Evolutionary conservation across 1,140 invertebrate species (phyloP), one percentile per base, ranked within the genome.

Genomic region (Drosophila jambulina): DNA sequence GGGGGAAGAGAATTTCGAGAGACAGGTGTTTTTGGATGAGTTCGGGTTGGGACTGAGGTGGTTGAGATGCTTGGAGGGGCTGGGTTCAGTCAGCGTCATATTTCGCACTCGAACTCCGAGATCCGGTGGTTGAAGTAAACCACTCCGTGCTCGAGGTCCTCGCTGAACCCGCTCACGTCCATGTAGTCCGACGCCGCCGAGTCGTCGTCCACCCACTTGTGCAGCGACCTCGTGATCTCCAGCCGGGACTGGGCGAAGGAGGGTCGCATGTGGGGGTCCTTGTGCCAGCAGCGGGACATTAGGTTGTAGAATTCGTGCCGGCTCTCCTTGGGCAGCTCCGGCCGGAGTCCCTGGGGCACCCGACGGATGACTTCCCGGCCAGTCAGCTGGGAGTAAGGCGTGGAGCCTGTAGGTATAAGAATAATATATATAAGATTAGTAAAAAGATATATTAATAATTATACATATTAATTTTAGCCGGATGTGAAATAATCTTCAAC

Each of bases 311-410:
- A 94, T 87, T 96, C 95, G 48, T 95, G 95, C 60, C 95, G 94
- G 88, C 96, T 97, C 92, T 97, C 96, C 42, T 95, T 94, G 2
- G 96, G 96, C 68, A 96, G 93, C 75, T 97, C 96, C 9, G 97
- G 93, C 4, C 96, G 94, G 84, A 96, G 95, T 34, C 96, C 96
- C 72, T 96, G 96, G 17, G 96, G 95, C 45, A 97, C 96, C 48
- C 95, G 94, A 3, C 96, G 93, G 92, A 97, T 95, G 15, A 97
- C 96, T 88, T 97, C 96, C 2, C 96, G 94, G 0, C 96, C 96
- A 21, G 95, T 95, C 94, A 97, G 95, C 45, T 96, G 95, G 23
- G 96, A 96, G 91, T 97, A 97, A 2, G 96, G 96, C 80, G 96
- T 97, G 23, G 96, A 97, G 63, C 96, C 96, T 97, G 72, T 2